A percentile compares a stretch with the other conserved stretches of the same genome.
phyloP scores from a whole-genome alignment of 2,113 vertebrate genomes.

The Caranx melampygus region DNA sequence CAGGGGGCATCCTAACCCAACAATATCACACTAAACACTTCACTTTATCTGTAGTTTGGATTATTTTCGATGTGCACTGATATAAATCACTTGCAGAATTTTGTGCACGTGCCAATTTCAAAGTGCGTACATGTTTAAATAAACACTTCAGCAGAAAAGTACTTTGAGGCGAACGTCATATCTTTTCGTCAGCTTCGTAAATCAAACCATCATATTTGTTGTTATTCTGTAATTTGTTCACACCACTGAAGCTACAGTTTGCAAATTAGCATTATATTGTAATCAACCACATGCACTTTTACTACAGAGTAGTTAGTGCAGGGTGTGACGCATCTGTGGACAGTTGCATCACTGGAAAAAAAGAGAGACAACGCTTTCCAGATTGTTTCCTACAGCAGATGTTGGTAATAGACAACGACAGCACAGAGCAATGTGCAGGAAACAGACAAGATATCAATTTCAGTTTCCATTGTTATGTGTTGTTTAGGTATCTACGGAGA shows the following conservation, averaged over 20 bases:
- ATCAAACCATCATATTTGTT: not conserved
- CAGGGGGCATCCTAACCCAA: conserved; percentile 76
- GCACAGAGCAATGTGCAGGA: conserved; percentile 59
- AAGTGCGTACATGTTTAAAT: conserved; percentile 10
- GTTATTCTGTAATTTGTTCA: conserved; percentile 8
- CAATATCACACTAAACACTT: conserved; percentile 10
- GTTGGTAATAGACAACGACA: conserved; percentile 62
- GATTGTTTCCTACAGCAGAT: conserved; percentile 73
- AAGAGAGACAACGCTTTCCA: conserved; percentile 76
- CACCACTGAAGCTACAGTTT: not conserved
- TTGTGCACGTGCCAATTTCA: not conserved
- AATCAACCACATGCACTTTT: not conserved
- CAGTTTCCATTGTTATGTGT: conserved; percentile 57
- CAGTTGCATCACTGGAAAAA: conserved; percentile 76
- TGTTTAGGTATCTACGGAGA: conserved; percentile 65
- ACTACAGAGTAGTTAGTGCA: conserved; percentile 26
- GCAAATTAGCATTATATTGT: not conserved
- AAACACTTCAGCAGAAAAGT: not conserved
- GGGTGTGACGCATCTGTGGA: conserved; percentile 44
- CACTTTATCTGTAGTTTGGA: not conserved
- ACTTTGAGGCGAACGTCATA: not conserved
- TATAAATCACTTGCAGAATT: not conserved
- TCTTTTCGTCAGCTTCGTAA: not conserved
- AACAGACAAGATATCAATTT: conserved; percentile 57
- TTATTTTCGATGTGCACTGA: not conserved